Evolutionary conservation across 1,140 invertebrate species (phyloP).

Genomic region (Calliphora vicina): DNA sequence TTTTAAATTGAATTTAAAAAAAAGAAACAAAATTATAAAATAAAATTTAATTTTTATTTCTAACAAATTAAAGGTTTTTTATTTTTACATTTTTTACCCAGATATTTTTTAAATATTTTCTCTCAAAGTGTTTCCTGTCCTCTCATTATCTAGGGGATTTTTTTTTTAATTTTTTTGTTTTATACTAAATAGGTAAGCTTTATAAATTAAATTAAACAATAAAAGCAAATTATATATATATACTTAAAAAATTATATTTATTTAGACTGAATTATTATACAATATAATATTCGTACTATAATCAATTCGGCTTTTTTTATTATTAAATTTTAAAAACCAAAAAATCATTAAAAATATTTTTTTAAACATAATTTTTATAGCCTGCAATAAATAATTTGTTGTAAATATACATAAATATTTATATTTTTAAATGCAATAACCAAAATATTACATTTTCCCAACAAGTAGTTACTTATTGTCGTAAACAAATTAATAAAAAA

Average conservation of each 20-base stretch:
- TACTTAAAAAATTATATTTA: background rate
- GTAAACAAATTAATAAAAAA: slow-evolving; percentile 24
- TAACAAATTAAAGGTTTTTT: background rate
- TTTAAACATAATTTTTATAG: too few species aligned
- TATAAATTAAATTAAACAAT: too few species aligned
- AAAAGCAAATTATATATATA: background rate
- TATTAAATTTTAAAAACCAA: background rate
- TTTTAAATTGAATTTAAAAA: background rate
- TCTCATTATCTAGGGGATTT: background rate
- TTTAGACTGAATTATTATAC: background rate
- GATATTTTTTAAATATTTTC: background rate
- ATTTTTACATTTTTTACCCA: background rate
- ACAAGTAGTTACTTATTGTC: background rate
- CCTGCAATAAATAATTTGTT: slow-evolving; percentile 27
- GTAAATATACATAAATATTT: slow-evolving; percentile 11
- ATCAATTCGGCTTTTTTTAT: background rate
- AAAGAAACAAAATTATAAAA: background rate
- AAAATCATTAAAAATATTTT: background rate
- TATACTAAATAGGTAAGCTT: background rate
- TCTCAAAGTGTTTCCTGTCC: background rate
- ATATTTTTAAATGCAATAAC: background rate
- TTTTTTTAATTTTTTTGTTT: background rate
- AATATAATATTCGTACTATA: background rate
- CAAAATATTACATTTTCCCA: background rate
- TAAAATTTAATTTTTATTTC: background rate